Percentiles rank a stretch among this genome's conserved stretches.
Evolutionary conservation across 2,113 vertebrate genomes (phyloP).

Genomic region (Marmota flaviventris): DNA sequence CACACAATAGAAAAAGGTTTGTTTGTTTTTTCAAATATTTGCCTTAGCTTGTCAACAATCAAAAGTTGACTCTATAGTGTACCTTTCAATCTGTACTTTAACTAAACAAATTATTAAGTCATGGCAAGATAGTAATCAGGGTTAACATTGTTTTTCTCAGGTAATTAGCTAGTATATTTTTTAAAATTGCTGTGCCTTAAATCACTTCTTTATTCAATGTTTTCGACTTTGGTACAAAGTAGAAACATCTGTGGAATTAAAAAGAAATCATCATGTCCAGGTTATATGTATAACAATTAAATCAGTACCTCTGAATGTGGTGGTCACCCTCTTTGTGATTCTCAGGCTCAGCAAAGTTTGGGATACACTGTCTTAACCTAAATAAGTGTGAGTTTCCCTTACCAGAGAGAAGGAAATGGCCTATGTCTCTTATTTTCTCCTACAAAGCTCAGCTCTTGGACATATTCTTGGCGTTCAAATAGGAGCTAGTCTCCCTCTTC

Average conservation of each 20-base stretch:
- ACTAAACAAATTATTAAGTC: not conserved
- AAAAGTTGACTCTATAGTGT: not conserved
- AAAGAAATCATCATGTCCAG: not conserved
- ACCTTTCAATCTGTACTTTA: not conserved
- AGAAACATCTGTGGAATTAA: not conserved
- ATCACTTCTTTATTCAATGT: not conserved
- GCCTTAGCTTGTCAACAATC: not conserved
- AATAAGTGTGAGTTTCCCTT: not conserved
- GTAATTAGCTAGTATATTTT: not conserved
- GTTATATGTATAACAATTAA: not conserved
- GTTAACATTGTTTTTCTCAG: not conserved
- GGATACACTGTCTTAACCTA: not conserved
- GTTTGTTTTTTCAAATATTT: not conserved
- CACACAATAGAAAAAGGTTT: not conserved
- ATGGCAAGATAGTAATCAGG: not conserved
- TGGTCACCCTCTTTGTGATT: not conserved
- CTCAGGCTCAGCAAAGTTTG: not conserved
- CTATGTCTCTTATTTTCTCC: not conserved
- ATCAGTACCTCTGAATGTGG: not conserved
- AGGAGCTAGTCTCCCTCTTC: not conserved
- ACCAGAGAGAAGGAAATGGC: not conserved
- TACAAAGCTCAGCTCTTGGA: not conserved
- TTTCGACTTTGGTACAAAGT: not conserved
- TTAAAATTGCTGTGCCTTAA: not conserved
- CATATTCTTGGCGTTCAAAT: not conserved